Base-by-base conservation (phyloP, 92 coral and sea anemone species). In the Palythoa grandiflora region DNA sequence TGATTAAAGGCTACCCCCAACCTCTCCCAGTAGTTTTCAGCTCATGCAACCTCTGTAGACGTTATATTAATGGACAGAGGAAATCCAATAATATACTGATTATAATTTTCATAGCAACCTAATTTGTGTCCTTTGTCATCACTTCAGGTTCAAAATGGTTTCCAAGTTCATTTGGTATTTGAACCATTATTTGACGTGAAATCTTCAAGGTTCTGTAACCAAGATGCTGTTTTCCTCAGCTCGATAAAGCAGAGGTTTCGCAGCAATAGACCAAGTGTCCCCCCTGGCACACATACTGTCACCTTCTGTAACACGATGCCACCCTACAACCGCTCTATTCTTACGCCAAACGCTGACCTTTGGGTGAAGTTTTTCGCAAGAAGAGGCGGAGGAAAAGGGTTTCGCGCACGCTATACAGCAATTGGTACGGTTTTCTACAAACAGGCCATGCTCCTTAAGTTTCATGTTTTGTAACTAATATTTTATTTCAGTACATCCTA, bases 341-440 rank as follows among this genome's bases (percentile, higher is more conserved):
- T 81, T 10, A 94, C 96, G 3, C 93, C 90, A 37, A 78, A 87
- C 36, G 88, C 91, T 14, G 90, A 94, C 37, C 65, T 97, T 75
- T 97, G 98, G 98, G 59, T 97, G 2, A 92, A 98, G 55, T 97
- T 95, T 78, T 91, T 91, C 17, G 94, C 98, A 35, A 63, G 80
- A 44, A 35, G 76, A 35, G 88, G 92, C 4, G 84, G 88, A 21
- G 94, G 89, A 38, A 95, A 78, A 70, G 99, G 99, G 13, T 97
- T 97, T 71, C 89, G 91, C 3, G 90, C 94, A 36, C 89, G 87
- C 50, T 97, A 85, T 55, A 84, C 90, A 4, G 95, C 96, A 20
- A 74, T 88, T 38, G 99, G 99, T 97, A 63, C 28, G 28, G 28
- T 28, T 28, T 28, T 28, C 28, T 28, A 28, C 28, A 28, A 28